Conservation (phyloP, 2,113 vertebrate genomes). For the Charadrius vociferus region DNA sequence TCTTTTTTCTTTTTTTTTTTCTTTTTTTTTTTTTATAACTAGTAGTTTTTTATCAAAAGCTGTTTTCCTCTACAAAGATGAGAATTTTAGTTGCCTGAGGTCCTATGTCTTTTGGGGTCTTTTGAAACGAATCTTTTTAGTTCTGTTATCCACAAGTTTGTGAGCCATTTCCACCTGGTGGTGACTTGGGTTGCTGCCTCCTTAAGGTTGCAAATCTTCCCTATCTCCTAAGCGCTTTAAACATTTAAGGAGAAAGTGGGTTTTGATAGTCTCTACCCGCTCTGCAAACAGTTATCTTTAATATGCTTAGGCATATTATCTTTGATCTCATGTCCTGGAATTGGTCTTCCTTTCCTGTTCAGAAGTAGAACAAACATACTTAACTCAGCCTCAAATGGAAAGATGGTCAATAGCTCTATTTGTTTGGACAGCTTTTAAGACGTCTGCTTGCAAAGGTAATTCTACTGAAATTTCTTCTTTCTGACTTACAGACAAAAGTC, state of each 20-base stretch:
- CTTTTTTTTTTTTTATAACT: background rate
- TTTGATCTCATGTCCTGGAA: background rate
- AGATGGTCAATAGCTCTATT: background rate
- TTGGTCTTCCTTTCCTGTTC: background rate
- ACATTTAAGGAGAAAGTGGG: background rate
- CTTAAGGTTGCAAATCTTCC: background rate
- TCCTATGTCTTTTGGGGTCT: background rate
- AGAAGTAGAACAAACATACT: background rate
- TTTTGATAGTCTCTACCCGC: background rate
- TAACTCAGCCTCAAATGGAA: background rate
- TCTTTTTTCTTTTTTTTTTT: no score
- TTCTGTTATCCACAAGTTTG: background rate
- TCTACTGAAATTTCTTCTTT: background rate
- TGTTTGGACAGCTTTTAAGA: background rate
- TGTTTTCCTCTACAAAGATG: background rate
- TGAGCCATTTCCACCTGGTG: background rate
- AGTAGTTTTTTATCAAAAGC: background rate
- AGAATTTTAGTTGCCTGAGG: background rate
- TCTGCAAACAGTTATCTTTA: background rate
- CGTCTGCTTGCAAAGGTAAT: background rate
- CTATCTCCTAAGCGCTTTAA: background rate
- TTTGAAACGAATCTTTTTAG: background rate
- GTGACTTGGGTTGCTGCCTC: background rate
- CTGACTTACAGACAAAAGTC: background rate
- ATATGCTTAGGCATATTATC: background rate